Conservation (phyloP, 2,113 vertebrate species). For the Ifrita kowaldi region DNA sequence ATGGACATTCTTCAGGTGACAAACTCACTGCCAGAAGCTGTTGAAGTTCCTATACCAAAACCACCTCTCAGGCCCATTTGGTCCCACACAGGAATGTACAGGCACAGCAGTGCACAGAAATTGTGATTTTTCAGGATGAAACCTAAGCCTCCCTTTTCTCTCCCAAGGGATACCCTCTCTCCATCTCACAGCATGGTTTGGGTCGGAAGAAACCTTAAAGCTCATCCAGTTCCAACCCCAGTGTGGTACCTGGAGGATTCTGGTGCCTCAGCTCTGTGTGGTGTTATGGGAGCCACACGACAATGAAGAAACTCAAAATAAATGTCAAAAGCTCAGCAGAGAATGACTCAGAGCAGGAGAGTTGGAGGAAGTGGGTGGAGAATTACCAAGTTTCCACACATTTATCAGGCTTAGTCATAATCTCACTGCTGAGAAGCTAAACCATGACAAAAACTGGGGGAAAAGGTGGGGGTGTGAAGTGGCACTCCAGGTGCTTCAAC, state of each 20-base stretch:
- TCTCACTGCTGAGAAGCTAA: conserved; percentile 28
- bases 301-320: conserved; percentile 25
- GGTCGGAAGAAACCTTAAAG: background rate
- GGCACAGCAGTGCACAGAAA: background rate
- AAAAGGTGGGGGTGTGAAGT: background rate
- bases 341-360: conserved; percentile 49
- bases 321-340: conserved; percentile 38
- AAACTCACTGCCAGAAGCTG: background rate
- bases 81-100: background rate
- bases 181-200: background rate
- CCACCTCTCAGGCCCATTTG: background rate
- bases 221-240: background rate
- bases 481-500: background rate
- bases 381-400: conserved; percentile 54
- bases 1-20: background rate
- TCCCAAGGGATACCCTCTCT: background rate
- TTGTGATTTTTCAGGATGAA: background rate
- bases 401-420: conserved; percentile 54
- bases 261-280: background rate
- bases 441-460: background rate
- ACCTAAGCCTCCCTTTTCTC: background rate
- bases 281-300: background rate
- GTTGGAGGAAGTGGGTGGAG: conserved; percentile 50
- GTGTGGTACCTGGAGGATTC: background rate
- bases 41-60: background rate